These are phyloP conservation scores for Alca torda DNA, from an alignment of 2,797 vertebrate species.

Conservation along the genomic window DNA sequence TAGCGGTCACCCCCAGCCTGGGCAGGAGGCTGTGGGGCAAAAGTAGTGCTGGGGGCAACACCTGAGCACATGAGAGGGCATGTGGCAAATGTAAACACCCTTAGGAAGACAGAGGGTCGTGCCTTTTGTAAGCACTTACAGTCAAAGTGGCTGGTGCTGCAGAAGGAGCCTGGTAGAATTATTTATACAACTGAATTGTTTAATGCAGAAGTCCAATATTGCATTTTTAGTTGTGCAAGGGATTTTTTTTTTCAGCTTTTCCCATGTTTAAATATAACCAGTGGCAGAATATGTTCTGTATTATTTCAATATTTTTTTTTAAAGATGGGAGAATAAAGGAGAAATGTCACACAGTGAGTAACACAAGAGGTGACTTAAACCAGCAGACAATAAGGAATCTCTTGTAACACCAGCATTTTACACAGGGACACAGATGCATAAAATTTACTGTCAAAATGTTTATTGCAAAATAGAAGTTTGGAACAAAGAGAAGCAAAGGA, in stretches of 20 bases:
- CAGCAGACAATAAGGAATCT: slow-evolving; percentile 16
- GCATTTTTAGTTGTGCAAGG: neutral
- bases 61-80: neutral
- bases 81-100: neutral
- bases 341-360: neutral
- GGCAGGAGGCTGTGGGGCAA: neutral
- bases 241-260: neutral
- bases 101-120: neutral
- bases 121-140: neutral
- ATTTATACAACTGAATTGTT: neutral
- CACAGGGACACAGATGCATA: slow-evolving; percentile 76
- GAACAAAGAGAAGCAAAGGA: slow-evolving; percentile 78
- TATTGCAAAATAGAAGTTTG: slow-evolving; percentile 86
- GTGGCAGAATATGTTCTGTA: neutral
- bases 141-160: neutral
- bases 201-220: neutral
- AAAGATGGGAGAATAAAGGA: neutral
- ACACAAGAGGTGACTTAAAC: slow-evolving; percentile 36
- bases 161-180: neutral
- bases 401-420: slow-evolving; percentile 57
- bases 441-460: slow-evolving; percentile 83
- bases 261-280: neutral
- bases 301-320: neutral
- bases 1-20: neutral
- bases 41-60: neutral